Percentiles rank a stretch among this genome's conserved stretches.
phyloP scores from a whole-genome alignment of 2,888 invertebrate species.

The Entomobrya proxima region DNA sequence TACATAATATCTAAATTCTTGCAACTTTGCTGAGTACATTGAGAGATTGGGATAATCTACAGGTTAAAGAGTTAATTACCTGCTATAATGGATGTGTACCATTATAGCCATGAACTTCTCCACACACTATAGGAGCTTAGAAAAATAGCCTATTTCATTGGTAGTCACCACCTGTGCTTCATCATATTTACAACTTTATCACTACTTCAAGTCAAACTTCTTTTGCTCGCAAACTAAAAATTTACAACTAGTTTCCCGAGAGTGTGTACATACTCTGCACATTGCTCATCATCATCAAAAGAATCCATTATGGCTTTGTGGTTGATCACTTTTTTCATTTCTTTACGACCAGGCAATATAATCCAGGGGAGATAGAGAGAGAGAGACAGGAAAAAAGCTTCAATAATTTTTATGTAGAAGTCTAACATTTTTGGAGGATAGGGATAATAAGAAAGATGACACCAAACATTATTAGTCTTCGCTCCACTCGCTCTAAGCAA shows the following conservation, averaged over 20 bases:
- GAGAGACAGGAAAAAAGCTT: neutral
- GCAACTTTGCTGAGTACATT: too few relatives aligned
- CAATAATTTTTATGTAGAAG: conserved; percentile 47
- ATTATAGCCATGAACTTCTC: too few relatives aligned
- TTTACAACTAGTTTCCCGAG: neutral
- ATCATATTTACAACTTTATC: neutral
- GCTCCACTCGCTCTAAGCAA: neutral
- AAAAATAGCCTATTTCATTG: too few relatives aligned
- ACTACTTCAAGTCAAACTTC: neutral
- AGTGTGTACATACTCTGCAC: neutral
- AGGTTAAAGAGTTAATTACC: conserved; percentile 17
- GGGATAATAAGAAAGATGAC: conserved; percentile 40
- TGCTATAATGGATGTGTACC: neutral
- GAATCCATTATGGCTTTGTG: conserved; percentile 1
- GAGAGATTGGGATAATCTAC: conserved; percentile 18
- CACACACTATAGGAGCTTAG: neutral
- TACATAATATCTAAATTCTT: too few relatives aligned
- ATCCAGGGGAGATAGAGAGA: neutral
- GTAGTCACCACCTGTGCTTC: neutral
- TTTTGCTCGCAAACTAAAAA: neutral
- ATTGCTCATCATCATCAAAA: neutral
- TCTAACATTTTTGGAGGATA: conserved; percentile 23
- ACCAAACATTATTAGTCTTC: conserved; percentile 19
- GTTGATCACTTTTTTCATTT: conserved; percentile 9
- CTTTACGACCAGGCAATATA: neutral